Percentiles rank a stretch among this genome's conserved stretches.
Evolutionary conservation across 2,797 vertebrate genomes (phyloP).

Genomic region (Eulemur coronatus): DNA sequence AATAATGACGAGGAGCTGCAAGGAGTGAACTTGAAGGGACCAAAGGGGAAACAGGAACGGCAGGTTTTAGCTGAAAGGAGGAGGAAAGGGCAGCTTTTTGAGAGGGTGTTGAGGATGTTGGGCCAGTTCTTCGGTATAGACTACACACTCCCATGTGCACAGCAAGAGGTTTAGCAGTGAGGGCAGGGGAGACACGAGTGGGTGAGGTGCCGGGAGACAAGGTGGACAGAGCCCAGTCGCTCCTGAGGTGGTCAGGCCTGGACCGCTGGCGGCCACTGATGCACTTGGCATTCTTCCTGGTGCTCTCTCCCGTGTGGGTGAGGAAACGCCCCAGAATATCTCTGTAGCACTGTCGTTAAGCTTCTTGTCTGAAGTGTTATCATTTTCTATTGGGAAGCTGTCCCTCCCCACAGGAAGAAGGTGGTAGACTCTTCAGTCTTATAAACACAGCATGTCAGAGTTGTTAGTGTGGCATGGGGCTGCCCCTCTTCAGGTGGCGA

Average conservation of each 20-base stretch:
- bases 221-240: background rate
- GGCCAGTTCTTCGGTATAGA: background rate
- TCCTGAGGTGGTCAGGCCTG: background rate
- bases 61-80: background rate
- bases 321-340: too few relatives aligned
- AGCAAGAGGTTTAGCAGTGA: background rate
- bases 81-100: background rate
- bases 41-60: background rate
- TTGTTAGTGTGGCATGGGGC: background rate
- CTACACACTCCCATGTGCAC: background rate
- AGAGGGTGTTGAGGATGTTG: background rate
- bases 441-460: background rate
- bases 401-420: background rate
- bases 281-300: background rate
- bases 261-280: too few relatives aligned
- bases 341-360: background rate
- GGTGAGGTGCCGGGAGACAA: background rate
- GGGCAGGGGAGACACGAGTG: too few relatives aligned
- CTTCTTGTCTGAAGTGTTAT: background rate
- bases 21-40: too few relatives aligned
- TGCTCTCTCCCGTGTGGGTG: background rate
- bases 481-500: background rate
- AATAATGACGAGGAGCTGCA: too few relatives aligned
- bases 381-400: background rate
- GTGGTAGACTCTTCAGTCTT: background rate